Base-by-base conservation (phyloP, 2,888 invertebrate genomes). In the Petrolisthes cinctipes region DNA sequence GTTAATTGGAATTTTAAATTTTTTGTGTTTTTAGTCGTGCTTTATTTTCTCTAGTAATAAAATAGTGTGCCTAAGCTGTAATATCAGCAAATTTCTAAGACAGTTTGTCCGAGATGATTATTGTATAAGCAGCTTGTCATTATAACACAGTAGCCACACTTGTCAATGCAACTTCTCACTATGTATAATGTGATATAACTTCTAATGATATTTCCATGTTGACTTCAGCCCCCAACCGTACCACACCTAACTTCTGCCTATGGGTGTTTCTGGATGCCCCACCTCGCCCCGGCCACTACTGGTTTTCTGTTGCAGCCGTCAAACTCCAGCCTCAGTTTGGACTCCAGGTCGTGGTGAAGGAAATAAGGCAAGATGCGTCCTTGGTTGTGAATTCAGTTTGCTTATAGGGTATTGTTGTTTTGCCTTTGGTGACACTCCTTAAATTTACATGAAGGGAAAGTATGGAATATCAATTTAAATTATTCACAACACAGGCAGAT, bases 271-370 rank as follows among this genome's bases (percentile, higher is more conserved):
- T 88, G 61, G 54, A 71, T n/a, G 80, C 73, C n/a, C 84, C 87
- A 51, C 87, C 87, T 17, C 57, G 51, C 9, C 87, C 87, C n/a
- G 87, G 87, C 11, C 87, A 88, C 66, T 88, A 88, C 80, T 88
- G 87, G 87, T 88, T 80, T 57, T 37, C 81, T 5, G 54, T 88
- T 56, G 84, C 83, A 9, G 84, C 81, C 11, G 81, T 84, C n/a
- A 53, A 61, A 5, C 11, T 88, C 5, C 83, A 88, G 37, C 87
- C 87, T 20, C 87, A 81, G 23, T 88, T 88, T 81, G 87, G 87
- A 11, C 84, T 88, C 23, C 68, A 53, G n/a, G 73, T 88, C 78
- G 14, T 66, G 7, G 61, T 87, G 17, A 83, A 80, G 53, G 73
- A 76, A 80, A 80, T 81, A 54, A 87, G 81, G 83, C 84, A 75